phyloP scores from a whole-genome alignment of 2,797 vertebrate genomes.

The Onychomys torridus region DNA sequence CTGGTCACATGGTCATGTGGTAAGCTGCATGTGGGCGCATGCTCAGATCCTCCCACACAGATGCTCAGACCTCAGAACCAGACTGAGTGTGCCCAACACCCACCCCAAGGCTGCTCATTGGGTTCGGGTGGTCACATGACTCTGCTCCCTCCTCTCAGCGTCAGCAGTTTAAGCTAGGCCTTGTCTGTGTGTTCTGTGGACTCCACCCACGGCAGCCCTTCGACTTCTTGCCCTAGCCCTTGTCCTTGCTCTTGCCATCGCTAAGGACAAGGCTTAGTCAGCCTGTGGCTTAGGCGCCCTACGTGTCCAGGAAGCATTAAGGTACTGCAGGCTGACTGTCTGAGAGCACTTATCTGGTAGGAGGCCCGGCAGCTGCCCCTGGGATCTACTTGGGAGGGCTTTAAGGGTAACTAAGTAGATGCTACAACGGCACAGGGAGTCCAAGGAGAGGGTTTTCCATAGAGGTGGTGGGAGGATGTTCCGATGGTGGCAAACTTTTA shows the following conservation, averaged over 20 bases:
- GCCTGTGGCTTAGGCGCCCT: neutral
- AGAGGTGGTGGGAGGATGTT: neutral
- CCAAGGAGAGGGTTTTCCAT: neutral
- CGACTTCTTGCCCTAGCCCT: rapidly evolving
- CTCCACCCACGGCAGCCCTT: neutral
- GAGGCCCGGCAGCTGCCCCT: neutral
- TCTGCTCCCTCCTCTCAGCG: rapidly evolving
- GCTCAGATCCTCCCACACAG: neutral
- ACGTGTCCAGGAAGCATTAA: neutral
- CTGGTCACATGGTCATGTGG: neutral
- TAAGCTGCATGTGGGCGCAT: neutral
- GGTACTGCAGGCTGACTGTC: neutral
- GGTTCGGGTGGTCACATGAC: neutral
- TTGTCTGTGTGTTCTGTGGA: neutral
- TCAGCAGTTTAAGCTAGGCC: no score
- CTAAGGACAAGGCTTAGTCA: neutral
- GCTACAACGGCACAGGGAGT: no score
- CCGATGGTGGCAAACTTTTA: neutral
- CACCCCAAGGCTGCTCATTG: neutral
- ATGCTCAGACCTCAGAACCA: neutral
- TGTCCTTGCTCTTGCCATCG: rapidly evolving
- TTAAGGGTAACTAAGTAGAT: rapidly evolving
- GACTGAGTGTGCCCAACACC: rapidly evolving
- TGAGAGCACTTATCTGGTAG: neutral
- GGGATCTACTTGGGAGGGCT: neutral